Base-by-base conservation (phyloP, 2,797 vertebrate genomes). In the Odontamblyopus rebecca region DNA sequence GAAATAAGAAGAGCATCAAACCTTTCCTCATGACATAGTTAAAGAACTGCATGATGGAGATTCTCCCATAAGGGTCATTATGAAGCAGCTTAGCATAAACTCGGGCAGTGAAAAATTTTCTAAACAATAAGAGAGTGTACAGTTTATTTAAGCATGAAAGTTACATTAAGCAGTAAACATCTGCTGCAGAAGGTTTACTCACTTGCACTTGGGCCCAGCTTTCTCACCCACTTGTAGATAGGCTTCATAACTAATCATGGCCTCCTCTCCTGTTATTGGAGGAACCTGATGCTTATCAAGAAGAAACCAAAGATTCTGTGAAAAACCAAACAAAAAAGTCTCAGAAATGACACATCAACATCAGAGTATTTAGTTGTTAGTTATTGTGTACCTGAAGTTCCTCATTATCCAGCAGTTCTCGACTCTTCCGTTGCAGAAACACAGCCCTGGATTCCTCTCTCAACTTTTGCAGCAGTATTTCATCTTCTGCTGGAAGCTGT, bases 1-100 rank as follows among this genome's bases (percentile, higher is more conserved):
- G 64, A 23, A 11, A 62, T 3, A 64, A 70, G 16, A 23, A 9
- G 6, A 51, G 27, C n/a, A 30, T 16, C 77, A 35, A 23, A 99
- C 98, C 97, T 97, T 99, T 99, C 82, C 97, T 94, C 97, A 99
- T 99, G 83, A 99, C 97, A 16, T 98, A 99, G 89, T 99, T 99
- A 83, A 99, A 99, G 89, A 99, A 99, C 88, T 99, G 97, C 97
- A 99, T 98, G 82, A 99, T 98, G 73, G 98, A 98, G 89, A 99
- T 97, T 82, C 98, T 94, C 81, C 98, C 97, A 3, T 98, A 96
- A 11, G 96, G 95, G 88, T 99, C 98, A 48, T 80, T 97, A 87
- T 96, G 94, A 70, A 98, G 93, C 77, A 99, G 95, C 85, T 99
- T 99, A 84, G 96, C 95, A 74, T 96, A 99, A 38, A 99, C 95